phyloP scores from a whole-genome alignment of 2,113 vertebrate species.

The Echinops telfairi region DNA sequence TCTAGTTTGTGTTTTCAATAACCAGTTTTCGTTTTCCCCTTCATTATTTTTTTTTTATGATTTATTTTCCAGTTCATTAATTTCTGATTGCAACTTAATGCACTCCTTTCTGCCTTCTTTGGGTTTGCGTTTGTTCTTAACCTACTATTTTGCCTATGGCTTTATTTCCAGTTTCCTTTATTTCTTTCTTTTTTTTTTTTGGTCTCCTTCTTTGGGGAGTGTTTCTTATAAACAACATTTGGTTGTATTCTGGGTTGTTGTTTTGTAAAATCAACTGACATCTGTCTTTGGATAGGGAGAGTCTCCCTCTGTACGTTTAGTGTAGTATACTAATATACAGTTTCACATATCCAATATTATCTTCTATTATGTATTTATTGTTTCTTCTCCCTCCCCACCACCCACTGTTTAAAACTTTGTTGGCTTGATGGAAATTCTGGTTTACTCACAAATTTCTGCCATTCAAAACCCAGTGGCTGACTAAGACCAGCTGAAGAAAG shows the following conservation, averaged over 20 bases:
- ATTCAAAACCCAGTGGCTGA: neutral
- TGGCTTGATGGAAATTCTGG: conserved; percentile 47
- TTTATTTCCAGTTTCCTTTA: conserved; percentile 60
- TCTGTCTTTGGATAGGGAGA: conserved; percentile 64
- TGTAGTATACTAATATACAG: neutral
- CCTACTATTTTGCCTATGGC: conserved; percentile 42
- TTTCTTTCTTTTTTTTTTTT: conserved; percentile 2
- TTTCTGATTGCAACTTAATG: conserved; percentile 59
- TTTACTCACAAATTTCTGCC: conserved; percentile 30
- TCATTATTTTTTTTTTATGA: conserved; percentile 46
- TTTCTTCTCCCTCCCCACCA: neutral
- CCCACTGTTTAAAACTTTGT: neutral
- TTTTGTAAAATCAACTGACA: conserved; percentile 66
- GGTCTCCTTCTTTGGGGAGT: conserved; percentile 75
- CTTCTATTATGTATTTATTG: neutral
- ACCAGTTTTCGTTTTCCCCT: conserved; percentile 40
- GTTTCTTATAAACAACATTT: conserved; percentile 80
- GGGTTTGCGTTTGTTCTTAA: neutral
- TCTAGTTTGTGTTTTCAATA: conserved; percentile 32
- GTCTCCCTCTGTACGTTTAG: conserved; percentile 27
- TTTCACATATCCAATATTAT: neutral
- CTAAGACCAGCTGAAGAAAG: conserved; percentile 5
- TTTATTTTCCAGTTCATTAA: conserved; percentile 45
- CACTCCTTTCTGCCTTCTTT: conserved; percentile 49
- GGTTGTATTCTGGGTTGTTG: conserved; percentile 59